Evolutionary conservation across 1,140 invertebrate species (phyloP).

Genomic region (Metopolophium dirhodum): DNA sequence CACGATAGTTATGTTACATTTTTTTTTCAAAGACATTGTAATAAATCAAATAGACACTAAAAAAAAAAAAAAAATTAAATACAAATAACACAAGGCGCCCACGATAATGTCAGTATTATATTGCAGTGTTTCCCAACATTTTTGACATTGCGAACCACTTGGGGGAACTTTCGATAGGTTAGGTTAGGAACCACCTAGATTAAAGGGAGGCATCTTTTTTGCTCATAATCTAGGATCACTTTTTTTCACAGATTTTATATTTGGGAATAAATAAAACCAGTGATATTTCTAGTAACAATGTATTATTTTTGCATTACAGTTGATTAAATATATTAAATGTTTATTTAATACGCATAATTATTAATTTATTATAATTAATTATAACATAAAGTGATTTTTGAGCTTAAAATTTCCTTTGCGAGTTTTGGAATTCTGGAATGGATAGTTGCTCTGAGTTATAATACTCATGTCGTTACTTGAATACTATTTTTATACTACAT

Average conservation of each 20-base stretch:
- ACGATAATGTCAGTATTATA: neutral
- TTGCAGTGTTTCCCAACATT: neutral
- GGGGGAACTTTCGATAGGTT: neutral
- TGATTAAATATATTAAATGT: neutral
- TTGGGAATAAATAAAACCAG: neutral
- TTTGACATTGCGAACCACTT: neutral
- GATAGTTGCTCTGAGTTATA: neutral
- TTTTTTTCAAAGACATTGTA: neutral
- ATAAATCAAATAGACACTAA: neutral
- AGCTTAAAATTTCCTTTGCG: neutral
- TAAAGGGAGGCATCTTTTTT: neutral
- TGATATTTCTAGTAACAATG: neutral
- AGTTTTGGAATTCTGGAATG: neutral
- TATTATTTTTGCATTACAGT: neutral
- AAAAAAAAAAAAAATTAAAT: neutral
- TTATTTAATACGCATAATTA: neutral
- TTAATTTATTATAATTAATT: neutral
- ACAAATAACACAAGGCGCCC: neutral
- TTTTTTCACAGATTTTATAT: neutral
- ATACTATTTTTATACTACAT: neutral
- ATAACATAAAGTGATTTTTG: neutral
- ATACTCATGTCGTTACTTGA: neutral
- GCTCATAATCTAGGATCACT: neutral
- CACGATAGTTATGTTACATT: neutral
- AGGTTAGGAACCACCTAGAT: neutral